Conservation (phyloP, 2,888 invertebrate genomes). For the Yponomeuta malinellus region DNA sequence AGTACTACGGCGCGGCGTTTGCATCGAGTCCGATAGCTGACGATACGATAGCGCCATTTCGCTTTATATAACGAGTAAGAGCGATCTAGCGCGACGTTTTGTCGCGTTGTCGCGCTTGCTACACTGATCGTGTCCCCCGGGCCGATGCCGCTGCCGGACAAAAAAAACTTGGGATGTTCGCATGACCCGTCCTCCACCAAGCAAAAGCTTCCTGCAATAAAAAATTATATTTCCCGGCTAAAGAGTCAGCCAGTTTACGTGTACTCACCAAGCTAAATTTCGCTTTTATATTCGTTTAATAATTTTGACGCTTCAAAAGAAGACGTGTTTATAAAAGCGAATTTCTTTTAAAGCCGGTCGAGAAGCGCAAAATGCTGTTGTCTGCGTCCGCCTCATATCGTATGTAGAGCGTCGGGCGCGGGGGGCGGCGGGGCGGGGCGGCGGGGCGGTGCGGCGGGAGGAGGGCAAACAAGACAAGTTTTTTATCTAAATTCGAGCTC, state of each 20-base stretch:
- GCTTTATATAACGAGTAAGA: not conserved
- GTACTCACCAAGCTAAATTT: not conserved
- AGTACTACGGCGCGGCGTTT: not conserved
- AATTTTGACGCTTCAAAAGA: not conserved
- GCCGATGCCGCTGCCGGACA: too few relatives aligned
- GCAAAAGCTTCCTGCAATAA: too few relatives aligned
- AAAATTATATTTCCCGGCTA: too few relatives aligned
- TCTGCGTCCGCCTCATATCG: constrained; percentile 20
- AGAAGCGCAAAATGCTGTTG: not conserved
- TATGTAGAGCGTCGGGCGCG: constrained; percentile 19
- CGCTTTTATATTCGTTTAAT: not conserved
- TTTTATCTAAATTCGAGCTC: constrained; percentile 3
- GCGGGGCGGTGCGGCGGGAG: not conserved
- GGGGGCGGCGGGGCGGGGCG: not conserved
- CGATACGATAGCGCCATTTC: not conserved
- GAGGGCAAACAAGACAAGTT: not conserved
- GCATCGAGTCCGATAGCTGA: not conserved
- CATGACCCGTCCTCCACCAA: too few relatives aligned
- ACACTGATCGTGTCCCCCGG: too few relatives aligned
- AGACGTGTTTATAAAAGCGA: constrained; percentile 1
- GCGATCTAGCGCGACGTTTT: too few relatives aligned
- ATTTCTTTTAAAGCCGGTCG: not conserved
- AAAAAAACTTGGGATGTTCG: too few relatives aligned
- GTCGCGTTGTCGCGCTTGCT: too few relatives aligned
- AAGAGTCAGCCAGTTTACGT: not conserved